Evolutionary conservation across 2,797 vertebrate genomes (phyloP).

Genomic region (Schizopygopsis malacanthus): DNA sequence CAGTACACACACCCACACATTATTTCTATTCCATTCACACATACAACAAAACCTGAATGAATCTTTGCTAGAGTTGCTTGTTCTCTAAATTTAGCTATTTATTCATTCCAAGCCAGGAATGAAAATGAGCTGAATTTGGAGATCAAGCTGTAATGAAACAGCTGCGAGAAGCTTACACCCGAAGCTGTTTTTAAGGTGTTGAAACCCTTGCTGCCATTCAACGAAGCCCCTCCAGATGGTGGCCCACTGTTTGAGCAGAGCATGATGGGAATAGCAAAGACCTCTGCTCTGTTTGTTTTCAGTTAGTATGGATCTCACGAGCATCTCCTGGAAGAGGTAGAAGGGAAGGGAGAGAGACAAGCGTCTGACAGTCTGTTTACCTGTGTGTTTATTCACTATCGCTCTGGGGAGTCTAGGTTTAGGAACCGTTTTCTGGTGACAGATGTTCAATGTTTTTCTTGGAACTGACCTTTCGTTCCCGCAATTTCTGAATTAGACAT

Average conservation of each 20-base stretch:
- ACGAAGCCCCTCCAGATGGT: conserved; percentile 59
- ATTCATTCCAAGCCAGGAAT: background rate
- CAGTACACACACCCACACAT: conserved; percentile 2
- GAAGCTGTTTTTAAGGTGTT: conserved; percentile 34
- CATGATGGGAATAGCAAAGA: conserved; percentile 64
- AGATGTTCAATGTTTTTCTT: conserved; percentile 45
- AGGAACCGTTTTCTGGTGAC: conserved; percentile 26
- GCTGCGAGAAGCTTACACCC: conserved; percentile 46
- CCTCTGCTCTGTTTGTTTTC: conserved; percentile 46
- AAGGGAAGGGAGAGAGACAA: conserved; percentile 32
- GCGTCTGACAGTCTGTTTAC: conserved; percentile 38
- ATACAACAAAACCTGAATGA: conserved; percentile 2
- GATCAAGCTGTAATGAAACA: conserved; percentile 41
- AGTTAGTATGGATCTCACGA: conserved; percentile 60
- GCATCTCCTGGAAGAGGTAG: conserved; percentile 57
- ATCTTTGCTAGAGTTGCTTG: background rate
- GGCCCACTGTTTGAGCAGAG: conserved; percentile 45
- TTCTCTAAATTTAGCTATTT: background rate
- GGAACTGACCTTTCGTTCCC: conserved; percentile 33
- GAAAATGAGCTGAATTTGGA: background rate
- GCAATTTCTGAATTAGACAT: background rate
- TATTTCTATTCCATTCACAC: background rate
- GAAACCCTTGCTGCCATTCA: conserved; percentile 43
- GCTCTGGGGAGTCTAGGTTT: conserved; percentile 38
- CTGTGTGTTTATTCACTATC: conserved; percentile 42